Percentiles rank a stretch among this genome's conserved stretches.
Evolutionary conservation across 2,888 invertebrate species (phyloP).

Genomic region (Helleia helle): DNA sequence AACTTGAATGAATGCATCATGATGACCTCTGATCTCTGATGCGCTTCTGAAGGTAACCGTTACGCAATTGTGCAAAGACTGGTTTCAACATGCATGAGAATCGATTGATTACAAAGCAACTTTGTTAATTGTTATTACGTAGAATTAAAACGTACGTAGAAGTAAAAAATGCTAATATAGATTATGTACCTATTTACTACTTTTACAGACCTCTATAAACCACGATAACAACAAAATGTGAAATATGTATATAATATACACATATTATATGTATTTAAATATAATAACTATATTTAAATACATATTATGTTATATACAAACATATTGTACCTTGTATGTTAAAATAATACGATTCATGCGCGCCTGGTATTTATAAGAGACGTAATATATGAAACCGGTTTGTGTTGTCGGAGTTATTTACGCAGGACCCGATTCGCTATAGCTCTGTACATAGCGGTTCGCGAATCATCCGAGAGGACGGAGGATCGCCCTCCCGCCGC

Average conservation of each 20-base stretch:
- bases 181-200: too few relatives aligned
- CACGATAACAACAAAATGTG: too few relatives aligned
- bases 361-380: slow-evolving; percentile 33
- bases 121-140: too few relatives aligned
- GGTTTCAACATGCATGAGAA: slow-evolving; percentile 44
- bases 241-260: too few relatives aligned
- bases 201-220: too few relatives aligned
- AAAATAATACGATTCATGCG: slow-evolving; percentile 23
- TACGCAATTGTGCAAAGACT: slow-evolving; percentile 46
- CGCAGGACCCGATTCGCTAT: slow-evolving; percentile 51
- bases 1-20: slow-evolving; percentile 22
- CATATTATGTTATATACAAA: slow-evolving; percentile 11
- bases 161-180: too few relatives aligned
- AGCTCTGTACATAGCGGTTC: slow-evolving; percentile 40
- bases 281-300: too few relatives aligned
- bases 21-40: slow-evolving; percentile 52
- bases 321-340: not conserved
- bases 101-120: slow-evolving; percentile 35
- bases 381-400: slow-evolving; percentile 21
- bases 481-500: slow-evolving; percentile 66
- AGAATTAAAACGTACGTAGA: too few relatives aligned
- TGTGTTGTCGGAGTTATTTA: slow-evolving; percentile 28
- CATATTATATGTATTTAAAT: too few relatives aligned
- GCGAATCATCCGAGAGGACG: slow-evolving; percentile 68
- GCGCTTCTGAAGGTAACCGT: slow-evolving; percentile 34